Evolutionary conservation across 2,888 invertebrate species (phyloP).

Genomic region (Diabrotica balteata): DNA sequence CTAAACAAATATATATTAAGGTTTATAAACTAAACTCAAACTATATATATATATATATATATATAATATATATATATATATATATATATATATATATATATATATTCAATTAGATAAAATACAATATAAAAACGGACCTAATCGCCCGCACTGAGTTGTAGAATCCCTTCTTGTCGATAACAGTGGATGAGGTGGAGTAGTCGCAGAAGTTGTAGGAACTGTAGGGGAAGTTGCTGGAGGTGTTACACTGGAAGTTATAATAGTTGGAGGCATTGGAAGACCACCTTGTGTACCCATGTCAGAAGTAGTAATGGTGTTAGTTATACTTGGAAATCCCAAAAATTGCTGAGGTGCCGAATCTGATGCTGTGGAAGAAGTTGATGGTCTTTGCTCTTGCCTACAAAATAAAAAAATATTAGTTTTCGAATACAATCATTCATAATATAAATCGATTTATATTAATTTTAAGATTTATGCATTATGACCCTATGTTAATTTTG

Average conservation of each 20-base stretch:
- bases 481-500: no score
- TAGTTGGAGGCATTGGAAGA: conserved; percentile 73
- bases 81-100: no score
- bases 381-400: conserved; percentile 71
- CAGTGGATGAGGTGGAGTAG: conserved; percentile 63
- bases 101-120: no score
- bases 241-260: conserved; percentile 83
- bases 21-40: no score
- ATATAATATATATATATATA: no score
- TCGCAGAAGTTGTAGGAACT: conserved; percentile 61
- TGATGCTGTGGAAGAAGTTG: conserved; percentile 76
- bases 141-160: conserved; percentile 80
- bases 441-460: no score
- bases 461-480: no score
- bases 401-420: background rate
- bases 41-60: no score
- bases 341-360: conserved; percentile 67
- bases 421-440: background rate
- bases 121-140: conserved; percentile 53
- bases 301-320: conserved; percentile 39
- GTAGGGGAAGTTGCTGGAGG: conserved; percentile 84
- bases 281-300: conserved; percentile 70
- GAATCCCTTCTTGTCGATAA: conserved; percentile 75
- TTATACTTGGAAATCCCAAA: conserved; percentile 33
- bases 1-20: no score